Evolutionary conservation across 1,140 invertebrate genomes (phyloP), one percentile per base, ranked within the genome.

Genomic region (Adoxophyes honmai): DNA sequence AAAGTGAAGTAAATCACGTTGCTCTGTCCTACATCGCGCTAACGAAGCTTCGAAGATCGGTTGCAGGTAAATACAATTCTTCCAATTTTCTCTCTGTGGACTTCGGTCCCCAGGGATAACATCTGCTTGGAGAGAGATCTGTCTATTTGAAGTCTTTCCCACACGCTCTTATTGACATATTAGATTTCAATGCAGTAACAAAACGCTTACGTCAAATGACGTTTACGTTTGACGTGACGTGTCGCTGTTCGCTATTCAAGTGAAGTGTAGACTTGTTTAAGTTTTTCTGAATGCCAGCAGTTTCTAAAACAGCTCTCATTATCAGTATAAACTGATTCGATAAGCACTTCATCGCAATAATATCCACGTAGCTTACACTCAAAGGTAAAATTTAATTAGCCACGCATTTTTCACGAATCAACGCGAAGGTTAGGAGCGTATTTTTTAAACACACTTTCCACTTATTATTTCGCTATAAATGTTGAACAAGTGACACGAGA

Each of bases 281-380:
- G 34, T 21, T 56, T 56, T 56, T 44, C 21, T 28, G 39, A 56
- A 56, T 38, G 54, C 38, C 33, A 28, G 37, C 38, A 13, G 39
- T 37, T 37, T 42, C 8, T 42, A 18, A 34, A 56, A 10, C 21
- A 14, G 37, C 37, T 56, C 9, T 38, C 15, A 34, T 42, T 33
- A 42, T 56, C 38, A 56, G 37, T 34, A 56, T 15, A 42, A 13
- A 16, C 9, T 34, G 34, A 53, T 53, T 51, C 34, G 55, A 51
- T 51, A 57, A 51, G 55, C 42, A 51, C 51, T 51, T 57, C 51
- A 57, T 51, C 44, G 55, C n/a, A 18, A 28, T 55, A 39, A 55
- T 42, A 37, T 55, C 55, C 42, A 57, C 55, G 55, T 57, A 57
- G 54, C 54, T 21, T 33, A 36, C 9, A 37, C 37, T 56, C 11